Conservation (phyloP, 2,113 vertebrate species). For the Dasyurus viverrinus region DNA sequence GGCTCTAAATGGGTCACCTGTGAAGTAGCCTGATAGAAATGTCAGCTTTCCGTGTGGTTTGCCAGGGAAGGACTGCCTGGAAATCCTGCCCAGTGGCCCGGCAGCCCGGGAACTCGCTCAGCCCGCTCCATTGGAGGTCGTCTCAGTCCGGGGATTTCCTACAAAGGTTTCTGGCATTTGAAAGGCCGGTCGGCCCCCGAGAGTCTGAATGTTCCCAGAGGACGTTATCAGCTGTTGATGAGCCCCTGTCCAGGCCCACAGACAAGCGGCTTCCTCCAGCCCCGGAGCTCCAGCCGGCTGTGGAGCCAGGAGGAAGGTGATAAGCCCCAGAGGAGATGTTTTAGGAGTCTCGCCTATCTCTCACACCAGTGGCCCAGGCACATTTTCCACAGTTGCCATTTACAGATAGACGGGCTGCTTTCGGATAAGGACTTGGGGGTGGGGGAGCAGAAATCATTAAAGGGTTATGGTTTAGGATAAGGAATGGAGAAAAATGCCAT, state of each 20-base stretch:
- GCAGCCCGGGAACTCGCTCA: not conserved
- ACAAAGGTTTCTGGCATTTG: constrained; percentile 78
- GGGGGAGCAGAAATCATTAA: constrained; percentile 73
- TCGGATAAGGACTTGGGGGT: constrained; percentile 81
- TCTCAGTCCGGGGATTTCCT: constrained; percentile 49
- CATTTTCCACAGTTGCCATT: constrained; percentile 87
- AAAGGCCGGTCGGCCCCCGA: constrained; percentile 81
- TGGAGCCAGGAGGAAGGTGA: constrained; percentile 91
- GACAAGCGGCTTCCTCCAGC: constrained; percentile 89
- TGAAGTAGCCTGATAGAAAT: not conserved
- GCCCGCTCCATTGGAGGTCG: constrained; percentile 25
- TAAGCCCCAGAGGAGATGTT: constrained; percentile 88
- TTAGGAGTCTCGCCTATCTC: constrained; percentile 90
- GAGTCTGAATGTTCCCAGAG: constrained; percentile 83
- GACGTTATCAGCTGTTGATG: constrained; percentile 92
- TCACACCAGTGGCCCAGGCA: constrained; percentile 87
- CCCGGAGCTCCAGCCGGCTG: constrained; percentile 77
- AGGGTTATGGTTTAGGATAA: constrained; percentile 84
- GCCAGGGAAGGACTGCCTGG: constrained; percentile 1
- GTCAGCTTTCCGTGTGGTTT: not conserved
- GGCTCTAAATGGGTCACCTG: not conserved
- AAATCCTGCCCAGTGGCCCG: accelerated
- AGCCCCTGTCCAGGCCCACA: constrained; percentile 88
- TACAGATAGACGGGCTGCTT: constrained; percentile 85
- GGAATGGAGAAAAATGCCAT: constrained; percentile 70